Evolutionary conservation across 2,113 vertebrate genomes (phyloP), one percentile per base, ranked within the genome.

Genomic region (Gasterosteus aculeatus): DNA sequence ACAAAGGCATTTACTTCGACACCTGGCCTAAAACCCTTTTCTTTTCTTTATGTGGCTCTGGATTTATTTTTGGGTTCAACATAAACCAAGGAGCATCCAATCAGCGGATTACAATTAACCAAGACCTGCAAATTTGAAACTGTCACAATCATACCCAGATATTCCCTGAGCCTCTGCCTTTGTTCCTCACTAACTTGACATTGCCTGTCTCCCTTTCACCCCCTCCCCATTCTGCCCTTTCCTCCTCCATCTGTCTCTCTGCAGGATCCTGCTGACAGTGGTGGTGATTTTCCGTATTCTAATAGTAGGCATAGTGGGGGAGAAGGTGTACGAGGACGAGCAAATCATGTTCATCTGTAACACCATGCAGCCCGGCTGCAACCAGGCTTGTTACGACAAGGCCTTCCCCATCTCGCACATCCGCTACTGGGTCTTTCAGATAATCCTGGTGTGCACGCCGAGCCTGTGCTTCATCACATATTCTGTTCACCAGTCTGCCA

Each of bases 341-440:
- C 96, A 97, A 87, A 91, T 93, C 57, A 97, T 97, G 96, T 97
- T 97, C 91, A 95, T 94, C 87, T 97, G 96, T 60, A 97, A 97
- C 93, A 97, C 96, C 0, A 93, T 96, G 78, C 96, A 97, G 87
- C 96, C 96, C 0, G 96, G 96, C 72, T 96, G 96, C 87, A 96
- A 96, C 93, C 96, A 97, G 93, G 96, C 96, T 0, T 97, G 96
- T 74, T 97, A 97, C 6, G 96, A 97, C 90, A 93, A 94, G 26
- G 96, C 96, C 74, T 97, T 97, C 73, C 96, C 96, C 70, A 96
- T 97, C 85, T 97, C 96, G 0, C 96, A 97, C 94, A 97, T 97
- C 92, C 95, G 96, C 60, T 97, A 95, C 92, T 97, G 96, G 96
- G 96, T 97, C 16, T 96, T 97, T 87, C 96, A 97, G 93, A 97